Conservation (phyloP, 2,888 invertebrate species). For the Lutraria lutraria region DNA sequence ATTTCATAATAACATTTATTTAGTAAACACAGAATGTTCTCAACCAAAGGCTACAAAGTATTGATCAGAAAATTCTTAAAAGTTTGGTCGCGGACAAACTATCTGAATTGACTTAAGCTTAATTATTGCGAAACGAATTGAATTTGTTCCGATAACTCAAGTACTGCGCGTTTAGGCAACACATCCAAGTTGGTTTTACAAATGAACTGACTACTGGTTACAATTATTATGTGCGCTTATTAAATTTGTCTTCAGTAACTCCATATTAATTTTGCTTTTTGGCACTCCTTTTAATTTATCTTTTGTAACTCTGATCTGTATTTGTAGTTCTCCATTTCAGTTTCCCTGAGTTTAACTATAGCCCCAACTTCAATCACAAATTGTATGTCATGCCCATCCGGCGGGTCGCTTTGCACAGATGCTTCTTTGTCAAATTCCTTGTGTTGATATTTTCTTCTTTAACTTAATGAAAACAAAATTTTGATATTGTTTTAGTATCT, state of each 20-base stretch:
- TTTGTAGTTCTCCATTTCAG: too few relatives aligned
- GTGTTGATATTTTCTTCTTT: too few relatives aligned
- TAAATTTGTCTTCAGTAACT: background rate
- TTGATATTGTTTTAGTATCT: too few relatives aligned
- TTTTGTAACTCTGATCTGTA: background rate
- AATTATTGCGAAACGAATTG: background rate
- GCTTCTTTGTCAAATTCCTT: too few relatives aligned
- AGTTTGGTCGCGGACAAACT: background rate
- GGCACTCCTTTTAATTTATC: background rate
- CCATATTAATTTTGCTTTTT: background rate
- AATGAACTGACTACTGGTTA: background rate
- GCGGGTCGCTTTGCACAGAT: too few relatives aligned
- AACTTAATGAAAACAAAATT: too few relatives aligned
- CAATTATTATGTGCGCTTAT: background rate
- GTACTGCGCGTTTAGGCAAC: background rate
- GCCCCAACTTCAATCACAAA: background rate
- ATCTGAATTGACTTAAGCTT: background rate
- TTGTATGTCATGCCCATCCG: background rate
- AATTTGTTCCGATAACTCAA: conserved; percentile 9
- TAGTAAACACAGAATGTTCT: background rate
- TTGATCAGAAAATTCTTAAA: background rate
- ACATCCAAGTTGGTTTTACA: background rate
- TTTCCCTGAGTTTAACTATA: background rate
- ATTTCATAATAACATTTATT: conserved; percentile 12
- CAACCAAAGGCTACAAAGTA: background rate